Evolutionary conservation across 2,797 vertebrate species (phyloP).

Genomic region (Momotus momota): DNA sequence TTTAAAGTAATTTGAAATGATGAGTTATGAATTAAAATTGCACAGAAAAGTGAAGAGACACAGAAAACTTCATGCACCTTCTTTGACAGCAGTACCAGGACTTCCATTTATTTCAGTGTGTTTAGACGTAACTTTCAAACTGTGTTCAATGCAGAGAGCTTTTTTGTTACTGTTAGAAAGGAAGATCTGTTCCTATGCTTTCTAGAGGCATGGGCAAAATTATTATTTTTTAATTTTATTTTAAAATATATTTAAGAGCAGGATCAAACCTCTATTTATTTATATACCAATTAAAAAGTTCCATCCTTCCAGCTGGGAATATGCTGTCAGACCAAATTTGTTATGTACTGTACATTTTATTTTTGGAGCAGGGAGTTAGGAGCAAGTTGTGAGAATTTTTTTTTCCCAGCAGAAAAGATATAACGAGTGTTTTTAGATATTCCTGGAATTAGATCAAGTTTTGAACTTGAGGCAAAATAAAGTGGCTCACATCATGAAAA

Average conservation of each 20-base stretch:
- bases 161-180: neutral
- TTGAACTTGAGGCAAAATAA: conserved; percentile 1
- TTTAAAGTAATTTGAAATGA: neutral
- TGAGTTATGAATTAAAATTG: neutral
- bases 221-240: neutral
- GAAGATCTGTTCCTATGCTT: neutral
- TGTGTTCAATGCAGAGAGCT: neutral
- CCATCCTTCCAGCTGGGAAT: conserved; percentile 56
- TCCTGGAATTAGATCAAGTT: conserved; percentile 52
- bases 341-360: conserved; percentile 49
- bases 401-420: conserved; percentile 54
- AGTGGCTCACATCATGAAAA: neutral
- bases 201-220: neutral
- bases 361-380: conserved; percentile 43
- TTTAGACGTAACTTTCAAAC: neutral
- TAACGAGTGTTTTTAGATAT: conserved; percentile 15
- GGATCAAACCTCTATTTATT: conserved; percentile 36
- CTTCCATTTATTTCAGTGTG: neutral
- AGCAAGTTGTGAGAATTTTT: conserved; percentile 14
- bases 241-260: neutral
- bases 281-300: conserved; percentile 37
- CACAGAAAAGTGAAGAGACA: neutral
- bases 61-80: neutral
- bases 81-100: neutral
- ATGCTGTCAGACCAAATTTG: conserved; percentile 48